These are phyloP conservation scores for Danio aesculapii DNA, from an alignment of 2,797 vertebrate species.

Conservation along the genomic window DNA sequence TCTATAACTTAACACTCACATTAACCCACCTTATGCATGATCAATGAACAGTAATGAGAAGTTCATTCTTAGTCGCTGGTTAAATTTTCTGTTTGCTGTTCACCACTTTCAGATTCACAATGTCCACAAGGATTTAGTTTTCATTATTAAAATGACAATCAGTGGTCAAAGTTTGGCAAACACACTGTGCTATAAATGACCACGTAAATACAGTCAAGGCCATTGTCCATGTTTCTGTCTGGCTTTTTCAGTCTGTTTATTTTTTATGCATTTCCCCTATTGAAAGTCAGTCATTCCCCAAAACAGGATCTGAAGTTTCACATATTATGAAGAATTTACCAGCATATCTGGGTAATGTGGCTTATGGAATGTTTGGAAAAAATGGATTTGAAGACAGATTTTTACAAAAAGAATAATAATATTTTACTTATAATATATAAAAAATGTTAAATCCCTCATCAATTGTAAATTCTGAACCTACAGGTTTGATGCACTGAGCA, in stretches of 20 bases:
- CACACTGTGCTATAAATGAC: background rate
- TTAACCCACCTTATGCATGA: background rate
- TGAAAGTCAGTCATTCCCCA: background rate
- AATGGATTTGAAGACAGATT: background rate
- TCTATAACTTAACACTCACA: background rate
- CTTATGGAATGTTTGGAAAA: background rate
- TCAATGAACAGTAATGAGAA: background rate
- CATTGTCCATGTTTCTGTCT: constrained; percentile 1
- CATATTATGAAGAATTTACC: background rate
- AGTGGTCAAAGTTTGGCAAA: background rate
- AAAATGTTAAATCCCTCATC: no score
- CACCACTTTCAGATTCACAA: no score
- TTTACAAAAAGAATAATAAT: no score
- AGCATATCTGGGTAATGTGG: background rate
- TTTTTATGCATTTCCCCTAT: constrained; percentile 4
- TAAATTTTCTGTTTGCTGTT: background rate
- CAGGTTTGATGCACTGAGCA: background rate
- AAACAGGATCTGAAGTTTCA: background rate
- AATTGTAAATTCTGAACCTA: background rate
- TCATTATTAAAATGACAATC: background rate
- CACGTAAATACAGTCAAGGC: background rate
- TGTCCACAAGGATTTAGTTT: background rate
- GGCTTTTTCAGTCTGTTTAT: background rate
- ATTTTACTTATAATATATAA: no score
- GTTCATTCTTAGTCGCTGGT: background rate